Conservation (phyloP, 1,140 invertebrate species). For the Carcinoscorpius rotundicauda region DNA sequence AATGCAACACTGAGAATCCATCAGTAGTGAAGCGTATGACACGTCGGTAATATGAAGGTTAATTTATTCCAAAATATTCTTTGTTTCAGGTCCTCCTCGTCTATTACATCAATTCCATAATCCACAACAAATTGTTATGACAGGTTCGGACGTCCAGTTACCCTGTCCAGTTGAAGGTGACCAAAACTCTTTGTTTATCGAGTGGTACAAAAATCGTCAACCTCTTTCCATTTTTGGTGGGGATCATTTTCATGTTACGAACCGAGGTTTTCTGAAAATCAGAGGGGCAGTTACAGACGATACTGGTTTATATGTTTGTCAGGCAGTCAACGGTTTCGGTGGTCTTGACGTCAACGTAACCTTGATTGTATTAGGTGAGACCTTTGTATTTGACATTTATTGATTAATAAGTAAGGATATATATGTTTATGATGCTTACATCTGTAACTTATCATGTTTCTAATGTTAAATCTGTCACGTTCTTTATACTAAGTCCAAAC, state of each 20-base stretch:
- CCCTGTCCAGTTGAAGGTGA: conserved; percentile 18
- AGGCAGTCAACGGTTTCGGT: conserved; percentile 35
- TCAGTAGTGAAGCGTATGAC: too few species aligned
- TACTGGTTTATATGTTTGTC: conserved; percentile 32
- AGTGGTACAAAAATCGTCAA: conserved; percentile 19
- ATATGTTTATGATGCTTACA: too few species aligned
- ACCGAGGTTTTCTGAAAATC: conserved; percentile 28
- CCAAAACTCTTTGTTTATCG: conserved; percentile 17
- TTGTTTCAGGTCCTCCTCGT: conserved; percentile 15
- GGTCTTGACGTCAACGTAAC: conserved; percentile 20
- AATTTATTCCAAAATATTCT: not conserved
- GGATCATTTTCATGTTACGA: conserved; percentile 18
- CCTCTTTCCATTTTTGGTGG: conserved; percentile 17
- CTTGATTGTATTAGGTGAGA: conserved; percentile 20
- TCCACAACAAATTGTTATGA: conserved; percentile 13
- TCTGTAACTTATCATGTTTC: too few species aligned
- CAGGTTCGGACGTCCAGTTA: conserved; percentile 16
- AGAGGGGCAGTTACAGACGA: conserved; percentile 29
- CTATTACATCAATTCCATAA: conserved; percentile 15
- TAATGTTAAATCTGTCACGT: too few species aligned
- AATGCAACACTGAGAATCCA: too few species aligned
- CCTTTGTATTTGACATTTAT: too few species aligned
- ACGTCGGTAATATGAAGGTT: too few species aligned
- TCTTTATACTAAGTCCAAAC: too few species aligned
- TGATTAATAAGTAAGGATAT: too few species aligned